Base-by-base conservation (phyloP, 1,140 invertebrate species). In the Trachelipus rathkii region DNA sequence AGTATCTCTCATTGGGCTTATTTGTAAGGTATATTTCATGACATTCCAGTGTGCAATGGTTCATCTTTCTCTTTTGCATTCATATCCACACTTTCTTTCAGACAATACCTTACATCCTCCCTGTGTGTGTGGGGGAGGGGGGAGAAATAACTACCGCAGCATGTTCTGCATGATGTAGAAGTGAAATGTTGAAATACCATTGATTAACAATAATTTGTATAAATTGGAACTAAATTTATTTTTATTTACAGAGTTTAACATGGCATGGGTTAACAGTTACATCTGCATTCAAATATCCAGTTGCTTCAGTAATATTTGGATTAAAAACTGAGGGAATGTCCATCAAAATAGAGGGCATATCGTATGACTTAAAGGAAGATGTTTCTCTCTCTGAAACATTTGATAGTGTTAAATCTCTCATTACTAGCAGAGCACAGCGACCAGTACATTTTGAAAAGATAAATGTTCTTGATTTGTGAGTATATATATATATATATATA, bases 241-340 rank as follows among this genome's bases (percentile, higher is more conserved):
- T 33, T 33, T 33, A 33, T 33, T 6, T 33, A 33, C 33, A 33
- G 33, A 33, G 33, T 33, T 87, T 88, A 46, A 86, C 88, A 78
- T 94, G 92, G 92, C 86, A 86, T 80, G 92, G 92, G 15, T 82
- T 95, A 73, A 87, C 85, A 44, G 88, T 93, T 68, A 87, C 85
- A 3, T 88, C 92, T 86, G 90, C 92, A 10, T 94, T 95, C 81
- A 87, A 89, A 77, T 87, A 91, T 75, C 91, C 93, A 43, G 90
- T 93, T 85, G 91, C 91, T 46, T 88, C 92, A 70, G 90, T 94
- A 33, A 88, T 89, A 45, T 86, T 95, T 45, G 89, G 89, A 50
- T 87, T 95, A 60, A 90, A 92, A 85, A 92, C 92, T 75, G 85
- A 44, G 10, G 74, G 73, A 11, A 46, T 60, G 15, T 60, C 73